Percentiles rank a stretch among this genome's conserved stretches.
These are phyloP conservation scores for Serrognathus titanus DNA, from an alignment of 2,888 invertebrate species.

Conservation along the genomic window DNA sequence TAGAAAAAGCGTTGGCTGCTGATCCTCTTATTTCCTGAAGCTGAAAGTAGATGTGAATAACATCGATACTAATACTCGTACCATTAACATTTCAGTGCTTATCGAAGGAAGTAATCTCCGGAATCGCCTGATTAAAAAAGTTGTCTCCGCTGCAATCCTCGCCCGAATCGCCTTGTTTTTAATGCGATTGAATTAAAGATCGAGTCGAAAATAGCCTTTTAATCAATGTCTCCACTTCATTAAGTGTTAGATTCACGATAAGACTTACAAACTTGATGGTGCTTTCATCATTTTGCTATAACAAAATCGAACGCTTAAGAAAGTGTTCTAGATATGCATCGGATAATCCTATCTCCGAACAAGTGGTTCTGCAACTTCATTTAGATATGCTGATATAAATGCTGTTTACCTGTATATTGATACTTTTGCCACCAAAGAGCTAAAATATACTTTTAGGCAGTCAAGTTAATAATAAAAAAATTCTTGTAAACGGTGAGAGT, in stretches of 20 bases:
- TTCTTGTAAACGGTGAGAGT: no score
- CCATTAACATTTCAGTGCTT: conserved; percentile 38
- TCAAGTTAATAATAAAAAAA: no score
- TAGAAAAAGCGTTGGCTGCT: not conserved
- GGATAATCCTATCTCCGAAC: not conserved
- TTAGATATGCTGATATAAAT: no score
- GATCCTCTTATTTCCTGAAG: not conserved
- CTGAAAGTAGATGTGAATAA: conserved; percentile 9
- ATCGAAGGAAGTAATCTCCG: conserved; percentile 47
- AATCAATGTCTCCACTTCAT: conserved; percentile 50
- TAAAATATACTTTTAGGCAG: no score
- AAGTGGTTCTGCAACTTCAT: no score
- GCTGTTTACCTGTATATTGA: no score
- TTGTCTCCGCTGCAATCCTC: conserved; percentile 41
- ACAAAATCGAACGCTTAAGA: not conserved
- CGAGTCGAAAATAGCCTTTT: conserved; percentile 47
- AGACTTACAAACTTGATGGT: conserved; percentile 21
- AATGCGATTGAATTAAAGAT: conserved; percentile 51
- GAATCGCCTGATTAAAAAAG: conserved; percentile 50
- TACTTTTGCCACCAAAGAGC: no score
- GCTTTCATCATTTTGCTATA: not conserved
- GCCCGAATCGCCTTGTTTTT: conserved; percentile 40
- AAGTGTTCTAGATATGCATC: not conserved
- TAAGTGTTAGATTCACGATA: conserved; percentile 45
- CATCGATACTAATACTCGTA: conserved; percentile 49